phyloP scores from a whole-genome alignment of 2,797 vertebrate species.

The Dermochelys coriacea region DNA sequence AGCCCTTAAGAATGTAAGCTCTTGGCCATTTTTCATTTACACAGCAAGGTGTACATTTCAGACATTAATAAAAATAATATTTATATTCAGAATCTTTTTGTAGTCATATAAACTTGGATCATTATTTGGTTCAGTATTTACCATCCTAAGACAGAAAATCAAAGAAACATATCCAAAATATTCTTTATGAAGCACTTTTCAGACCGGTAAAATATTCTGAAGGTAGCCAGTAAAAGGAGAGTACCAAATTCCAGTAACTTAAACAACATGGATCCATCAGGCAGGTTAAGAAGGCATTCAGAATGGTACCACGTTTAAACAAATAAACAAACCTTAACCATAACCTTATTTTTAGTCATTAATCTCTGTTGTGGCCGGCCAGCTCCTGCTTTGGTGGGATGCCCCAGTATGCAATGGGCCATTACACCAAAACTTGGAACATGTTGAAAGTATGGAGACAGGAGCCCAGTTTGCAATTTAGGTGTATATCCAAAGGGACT shows the following conservation, averaged over 20 bases:
- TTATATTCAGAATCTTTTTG: too few relatives aligned
- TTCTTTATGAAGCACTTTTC: background rate
- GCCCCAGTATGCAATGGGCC: background rate
- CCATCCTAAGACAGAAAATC: too few relatives aligned
- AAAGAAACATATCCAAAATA: too few relatives aligned
- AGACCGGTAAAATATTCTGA: background rate
- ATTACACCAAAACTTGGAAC: background rate
- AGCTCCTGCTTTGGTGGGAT: background rate
- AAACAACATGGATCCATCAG: background rate
- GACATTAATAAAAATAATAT: too few relatives aligned
- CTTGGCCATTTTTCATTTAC: too few relatives aligned
- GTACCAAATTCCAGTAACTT: background rate
- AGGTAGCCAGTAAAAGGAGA: background rate
- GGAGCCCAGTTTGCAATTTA: background rate
- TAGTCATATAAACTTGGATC: too few relatives aligned
- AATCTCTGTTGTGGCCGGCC: background rate
- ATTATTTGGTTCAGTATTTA: too few relatives aligned
- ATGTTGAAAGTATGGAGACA: background rate
- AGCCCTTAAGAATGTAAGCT: too few relatives aligned
- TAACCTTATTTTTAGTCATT: background rate
- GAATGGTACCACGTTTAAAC: fast-evolving
- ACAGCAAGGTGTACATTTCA: too few relatives aligned
- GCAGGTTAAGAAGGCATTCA: background rate
- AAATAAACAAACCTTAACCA: too few relatives aligned
- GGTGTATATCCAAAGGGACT: background rate